A percentile compares a stretch with the other conserved stretches of the same genome.
These are phyloP conservation scores for Fragum fragum DNA, from an alignment of 2,888 invertebrate species.

Conservation along the genomic window DNA sequence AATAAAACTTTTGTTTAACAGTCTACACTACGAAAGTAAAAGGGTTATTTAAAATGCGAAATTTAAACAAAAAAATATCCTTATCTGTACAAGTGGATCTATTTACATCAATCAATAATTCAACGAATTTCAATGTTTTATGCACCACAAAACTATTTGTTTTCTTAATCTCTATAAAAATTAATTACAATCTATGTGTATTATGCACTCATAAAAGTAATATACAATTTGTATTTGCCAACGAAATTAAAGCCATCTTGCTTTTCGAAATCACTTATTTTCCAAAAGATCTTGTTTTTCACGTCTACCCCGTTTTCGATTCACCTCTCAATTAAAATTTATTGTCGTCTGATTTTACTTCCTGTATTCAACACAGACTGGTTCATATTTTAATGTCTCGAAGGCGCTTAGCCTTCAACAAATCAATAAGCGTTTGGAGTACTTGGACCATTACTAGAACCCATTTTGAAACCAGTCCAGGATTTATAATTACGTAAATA, in stretches of 20 bases:
- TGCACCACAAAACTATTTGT: not conserved
- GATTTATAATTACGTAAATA: conserved; percentile 5
- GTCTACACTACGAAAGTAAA: not conserved
- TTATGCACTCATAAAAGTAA: not conserved
- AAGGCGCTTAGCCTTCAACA: not conserved
- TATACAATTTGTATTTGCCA: not conserved
- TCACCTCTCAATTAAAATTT: conserved; percentile 10
- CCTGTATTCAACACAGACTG: not conserved
- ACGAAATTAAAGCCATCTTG: not conserved
- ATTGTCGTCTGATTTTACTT: conserved; percentile 19
- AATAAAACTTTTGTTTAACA: not conserved
- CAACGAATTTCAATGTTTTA: not conserved
- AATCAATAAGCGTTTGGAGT: not conserved
- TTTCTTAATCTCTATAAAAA: not conserved
- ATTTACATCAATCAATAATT: conserved; percentile 14
- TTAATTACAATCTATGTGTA: not conserved
- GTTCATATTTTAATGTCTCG: no score
- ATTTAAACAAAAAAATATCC: not conserved
- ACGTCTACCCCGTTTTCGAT: conserved; percentile 15
- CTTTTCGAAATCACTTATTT: not conserved
- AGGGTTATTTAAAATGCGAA: not conserved
- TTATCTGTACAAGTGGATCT: not conserved
- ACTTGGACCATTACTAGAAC: not conserved
- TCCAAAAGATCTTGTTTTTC: not conserved
- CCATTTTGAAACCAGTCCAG: not conserved